phyloP scores from a whole-genome alignment of 2,113 vertebrate genomes.

The Brienomyrus longianalis region DNA sequence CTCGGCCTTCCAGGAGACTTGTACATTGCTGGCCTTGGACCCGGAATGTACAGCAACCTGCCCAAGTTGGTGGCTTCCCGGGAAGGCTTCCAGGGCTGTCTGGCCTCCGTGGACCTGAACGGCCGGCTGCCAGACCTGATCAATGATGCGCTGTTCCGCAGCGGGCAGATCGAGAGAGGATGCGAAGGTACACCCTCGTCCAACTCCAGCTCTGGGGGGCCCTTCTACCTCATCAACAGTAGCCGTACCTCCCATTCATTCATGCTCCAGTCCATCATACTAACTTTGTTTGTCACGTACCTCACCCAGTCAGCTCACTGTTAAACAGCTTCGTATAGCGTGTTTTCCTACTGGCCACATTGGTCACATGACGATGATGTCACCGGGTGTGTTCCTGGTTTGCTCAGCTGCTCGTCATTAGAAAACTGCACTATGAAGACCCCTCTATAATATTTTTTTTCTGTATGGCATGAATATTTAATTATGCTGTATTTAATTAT shows the following conservation, averaged over 20 bases:
- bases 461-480: neutral
- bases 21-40: conserved; percentile 89
- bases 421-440: neutral
- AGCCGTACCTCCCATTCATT: conserved; percentile 43
- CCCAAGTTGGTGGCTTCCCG: conserved; percentile 92
- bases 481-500: neutral
- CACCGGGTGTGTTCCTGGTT: conserved; percentile 22
- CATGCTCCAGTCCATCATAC: conserved; percentile 35
- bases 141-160: conserved; percentile 85
- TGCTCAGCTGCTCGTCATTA: neutral
- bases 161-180: conserved; percentile 95
- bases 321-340: conserved; percentile 17
- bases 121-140: conserved; percentile 94
- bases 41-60: conserved; percentile 88
- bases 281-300: conserved; percentile 44
- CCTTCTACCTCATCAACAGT: conserved; percentile 60
- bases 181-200: conserved; percentile 86
- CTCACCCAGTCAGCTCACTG: conserved; percentile 31
- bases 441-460: neutral
- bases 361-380: conserved; percentile 36
- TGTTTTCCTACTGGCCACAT: conserved; percentile 48
- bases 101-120: conserved; percentile 94
- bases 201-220: conserved; percentile 46
- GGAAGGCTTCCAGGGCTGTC: conserved; percentile 93
- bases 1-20: conserved; percentile 72